phyloP scores from a whole-genome alignment of 2,888 invertebrate genomes.

The Vannuccia rotundouncinata region DNA sequence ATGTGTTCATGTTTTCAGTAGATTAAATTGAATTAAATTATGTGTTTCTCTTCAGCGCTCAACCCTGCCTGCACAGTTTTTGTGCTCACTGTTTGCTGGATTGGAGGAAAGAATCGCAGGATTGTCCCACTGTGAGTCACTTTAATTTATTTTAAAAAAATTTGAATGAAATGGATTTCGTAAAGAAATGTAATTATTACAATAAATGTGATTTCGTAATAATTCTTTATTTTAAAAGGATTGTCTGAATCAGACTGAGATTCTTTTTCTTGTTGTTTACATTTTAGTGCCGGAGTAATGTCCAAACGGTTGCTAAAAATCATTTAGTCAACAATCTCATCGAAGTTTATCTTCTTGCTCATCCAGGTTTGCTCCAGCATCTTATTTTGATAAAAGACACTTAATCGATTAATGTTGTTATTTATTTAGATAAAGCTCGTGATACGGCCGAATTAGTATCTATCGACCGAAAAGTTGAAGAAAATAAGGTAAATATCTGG shows the following conservation, averaged over 20 bases:
- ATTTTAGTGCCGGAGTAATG: slow-evolving; percentile 51
- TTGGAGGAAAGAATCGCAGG: slow-evolving; percentile 51
- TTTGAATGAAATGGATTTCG: too few species aligned
- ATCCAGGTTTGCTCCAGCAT: slow-evolving; percentile 41
- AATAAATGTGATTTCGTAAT: too few species aligned
- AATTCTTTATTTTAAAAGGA: background rate
- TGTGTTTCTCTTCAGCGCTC: slow-evolving; percentile 49
- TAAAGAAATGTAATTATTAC: too few species aligned
- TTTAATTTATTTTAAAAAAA: too few species aligned
- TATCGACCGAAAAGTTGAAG: background rate
- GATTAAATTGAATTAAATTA: too few species aligned
- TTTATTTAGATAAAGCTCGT: background rate
- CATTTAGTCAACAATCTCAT: slow-evolving; percentile 54
- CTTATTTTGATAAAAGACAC: background rate
- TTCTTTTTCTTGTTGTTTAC: background rate
- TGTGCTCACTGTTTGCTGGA: slow-evolving; percentile 55
- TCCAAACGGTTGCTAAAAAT: slow-evolving; percentile 53
- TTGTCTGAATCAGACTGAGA: background rate
- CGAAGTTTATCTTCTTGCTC: slow-evolving; percentile 48
- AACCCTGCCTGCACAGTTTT: slow-evolving; percentile 56
- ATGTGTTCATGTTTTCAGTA: slow-evolving; percentile 45
- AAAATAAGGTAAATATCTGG: background rate
- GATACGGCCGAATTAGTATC: background rate
- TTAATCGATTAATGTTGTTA: too few species aligned
- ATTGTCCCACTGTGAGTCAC: slow-evolving; percentile 50